These are phyloP conservation scores for Neopelma chrysocephalum DNA, from an alignment of 2,797 vertebrate genomes.

Conservation along the genomic window DNA sequence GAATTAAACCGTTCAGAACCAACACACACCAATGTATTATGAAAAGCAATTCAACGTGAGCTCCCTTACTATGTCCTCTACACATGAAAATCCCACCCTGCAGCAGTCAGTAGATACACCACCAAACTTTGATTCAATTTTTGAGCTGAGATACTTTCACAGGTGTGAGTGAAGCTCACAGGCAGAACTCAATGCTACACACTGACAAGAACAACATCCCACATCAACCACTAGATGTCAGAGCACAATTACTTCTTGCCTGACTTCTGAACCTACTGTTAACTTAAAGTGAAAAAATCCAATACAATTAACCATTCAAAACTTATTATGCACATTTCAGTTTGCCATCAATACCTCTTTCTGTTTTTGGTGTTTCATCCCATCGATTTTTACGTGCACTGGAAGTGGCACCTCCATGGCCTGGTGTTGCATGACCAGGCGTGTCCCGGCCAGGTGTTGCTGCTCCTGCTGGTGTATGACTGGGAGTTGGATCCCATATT, in stretches of 20 bases:
- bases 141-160: rapidly evolving
- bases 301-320: not conserved
- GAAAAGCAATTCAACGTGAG: rapidly evolving
- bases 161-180: not conserved
- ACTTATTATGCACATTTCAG: not conserved
- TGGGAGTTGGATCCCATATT: conserved; percentile 98
- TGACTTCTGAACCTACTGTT: not conserved
- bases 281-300: not conserved
- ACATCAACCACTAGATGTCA: conserved; percentile 40
- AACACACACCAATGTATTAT: rapidly evolving
- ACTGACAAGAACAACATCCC: not conserved
- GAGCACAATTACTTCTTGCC: not conserved
- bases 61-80: not conserved
- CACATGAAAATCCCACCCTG: not conserved
- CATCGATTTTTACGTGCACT: conserved; percentile 97
- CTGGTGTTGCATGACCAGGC: conserved; percentile 93
- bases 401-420: conserved; percentile 92
- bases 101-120: not conserved
- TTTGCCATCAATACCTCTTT: conserved; percentile 79
- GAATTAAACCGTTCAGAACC: not conserved
- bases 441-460: conserved; percentile 96
- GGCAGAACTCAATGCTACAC: not conserved
- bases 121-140: not conserved
- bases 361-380: conserved; percentile 98
- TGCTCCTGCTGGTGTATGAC: conserved; percentile 95